Base-by-base conservation (phyloP, 2,113 vertebrate species). In the Colius striatus region DNA sequence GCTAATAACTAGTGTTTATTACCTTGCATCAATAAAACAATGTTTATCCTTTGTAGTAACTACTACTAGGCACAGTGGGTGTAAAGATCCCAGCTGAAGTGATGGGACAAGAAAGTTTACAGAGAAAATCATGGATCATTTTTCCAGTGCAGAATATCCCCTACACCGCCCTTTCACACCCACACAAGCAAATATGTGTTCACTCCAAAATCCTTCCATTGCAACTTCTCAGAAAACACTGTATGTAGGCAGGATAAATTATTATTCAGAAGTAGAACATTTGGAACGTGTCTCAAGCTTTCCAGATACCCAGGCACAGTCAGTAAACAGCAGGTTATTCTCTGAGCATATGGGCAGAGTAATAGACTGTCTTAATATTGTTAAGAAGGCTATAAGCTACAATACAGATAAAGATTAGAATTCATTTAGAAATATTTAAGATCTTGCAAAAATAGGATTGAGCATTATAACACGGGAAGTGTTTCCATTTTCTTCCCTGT, bases 111-210 rank as follows among this genome's bases (percentile, higher is more conserved):
- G 29, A 72, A 81, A 66, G 41, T 32, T 71, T 32, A 67, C 36
- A 86, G 12, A 87, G 45, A 84, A 82, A 91, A 87, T 21, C 14
- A 26, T 29, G 51, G n/a, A 73, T 51, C 41, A 45, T 86, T 88
- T 78, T 84, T 84, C 27, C 66, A 68, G 57, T 9, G 34, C 88
- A 85, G 53, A 81, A 87, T 51, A 91, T 86, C 41, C 51, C 72
- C 71, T 81, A 47, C 22, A 57, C 48, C 22, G 5, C 32, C 66
- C 65, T 88, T 92, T 73, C 62, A 84, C 58, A 82, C 68, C 82
- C 89, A 91, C 94, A 73, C 73, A 84, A 76, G 21, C 62, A 95
- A 94, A 22, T n/a, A 88, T 73, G 80, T 21, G 3, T 48, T 89
- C 61, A 92, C 19, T 15, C 19, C 0, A 1, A 84, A 88, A 92